Base-by-base conservation (phyloP, 2,113 vertebrate species). In the Perca schrenkii region DNA sequence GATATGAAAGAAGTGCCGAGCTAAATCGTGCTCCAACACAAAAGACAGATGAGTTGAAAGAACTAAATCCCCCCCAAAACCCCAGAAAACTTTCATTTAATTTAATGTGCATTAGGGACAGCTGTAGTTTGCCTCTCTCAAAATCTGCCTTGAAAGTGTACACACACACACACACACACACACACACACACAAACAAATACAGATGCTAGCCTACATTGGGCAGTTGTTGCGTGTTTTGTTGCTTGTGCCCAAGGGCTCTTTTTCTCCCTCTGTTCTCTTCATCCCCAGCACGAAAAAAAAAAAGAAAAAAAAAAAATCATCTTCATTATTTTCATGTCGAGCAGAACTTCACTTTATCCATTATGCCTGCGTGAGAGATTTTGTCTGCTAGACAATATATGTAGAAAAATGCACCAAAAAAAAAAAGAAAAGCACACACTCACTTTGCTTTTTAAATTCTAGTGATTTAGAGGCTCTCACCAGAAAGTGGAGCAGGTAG, bases 181-280 rank as follows among this genome's bases (percentile, higher is more conserved):
- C 28, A 77, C 25, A 54, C 67, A 79, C 56, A 88, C 60, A 74
- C 58, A 74, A 50, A 82, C 49, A 79, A 28, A 82, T 69, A 79
- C 91, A 90, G 77, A 90, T 88, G 85, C 82, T 86, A 79, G 69
- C 85, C 83, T 78, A 86, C 80, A 77, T 83, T 67, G 69, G 80
- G 80, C 63, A 84, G 82, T 82, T 88, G 83, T 84, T 86, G 78
- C 78, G 28, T 90, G 89, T 88, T 92, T 88, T 88, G 87, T 88
- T 91, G 80, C 81, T 77, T 71, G 68, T 89, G 92, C 91, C 92
- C 83, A 47, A 49, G 65, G 89, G 91, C 86, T 80, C 74, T 88
- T 82, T 34, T 87, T 74, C 80, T 86, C 83, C 85, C 83, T 85
- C 85, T 88, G 83, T 90, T 82, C 80, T 57, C 73, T 78, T 84